phyloP scores from a whole-genome alignment of 2,113 vertebrate genomes.

The Petrocephalus microphthalmus region DNA sequence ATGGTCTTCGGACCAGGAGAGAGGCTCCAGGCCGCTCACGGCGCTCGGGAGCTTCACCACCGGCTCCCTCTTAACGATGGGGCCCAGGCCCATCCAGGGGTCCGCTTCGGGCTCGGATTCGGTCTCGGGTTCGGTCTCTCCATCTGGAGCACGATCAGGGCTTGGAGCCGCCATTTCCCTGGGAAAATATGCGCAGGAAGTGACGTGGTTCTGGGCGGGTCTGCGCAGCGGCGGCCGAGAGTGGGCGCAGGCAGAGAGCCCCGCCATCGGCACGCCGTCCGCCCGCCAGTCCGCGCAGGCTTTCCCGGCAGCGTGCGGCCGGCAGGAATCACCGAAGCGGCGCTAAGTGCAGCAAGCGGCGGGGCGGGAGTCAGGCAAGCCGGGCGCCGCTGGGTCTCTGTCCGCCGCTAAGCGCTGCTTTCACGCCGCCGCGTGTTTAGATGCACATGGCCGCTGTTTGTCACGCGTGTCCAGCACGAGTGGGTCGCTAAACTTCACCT shows the following conservation, averaged over 20 bases:
- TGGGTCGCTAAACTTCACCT: background rate
- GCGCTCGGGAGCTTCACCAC: slow-evolving; percentile 68
- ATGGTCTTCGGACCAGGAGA: slow-evolving; percentile 87
- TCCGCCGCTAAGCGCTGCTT: background rate
- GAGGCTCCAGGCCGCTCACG: slow-evolving; percentile 79
- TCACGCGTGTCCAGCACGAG: background rate
- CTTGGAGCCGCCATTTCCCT: slow-evolving; percentile 58
- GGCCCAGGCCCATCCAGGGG: slow-evolving; percentile 25
- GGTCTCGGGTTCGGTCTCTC: slow-evolving; percentile 41
- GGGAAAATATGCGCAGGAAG: slow-evolving; percentile 39
- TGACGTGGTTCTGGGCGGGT: slow-evolving; percentile 38
- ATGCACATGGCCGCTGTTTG: background rate
- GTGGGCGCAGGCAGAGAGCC: background rate
- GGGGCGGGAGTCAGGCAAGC: background rate
- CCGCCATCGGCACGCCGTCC: background rate
- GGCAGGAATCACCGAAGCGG: background rate
- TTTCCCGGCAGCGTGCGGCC: background rate
- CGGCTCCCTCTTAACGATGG: slow-evolving; percentile 69
- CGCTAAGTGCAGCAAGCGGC: background rate
- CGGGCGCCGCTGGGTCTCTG: background rate
- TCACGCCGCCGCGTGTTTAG: background rate
- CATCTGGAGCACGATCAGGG: background rate
- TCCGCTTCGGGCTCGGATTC: slow-evolving; percentile 39
- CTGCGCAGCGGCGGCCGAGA: background rate
- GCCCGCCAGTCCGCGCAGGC: background rate